Evolutionary conservation across 2,113 vertebrate species (phyloP).

Genomic region (Pygoscelis antarcticus): DNA sequence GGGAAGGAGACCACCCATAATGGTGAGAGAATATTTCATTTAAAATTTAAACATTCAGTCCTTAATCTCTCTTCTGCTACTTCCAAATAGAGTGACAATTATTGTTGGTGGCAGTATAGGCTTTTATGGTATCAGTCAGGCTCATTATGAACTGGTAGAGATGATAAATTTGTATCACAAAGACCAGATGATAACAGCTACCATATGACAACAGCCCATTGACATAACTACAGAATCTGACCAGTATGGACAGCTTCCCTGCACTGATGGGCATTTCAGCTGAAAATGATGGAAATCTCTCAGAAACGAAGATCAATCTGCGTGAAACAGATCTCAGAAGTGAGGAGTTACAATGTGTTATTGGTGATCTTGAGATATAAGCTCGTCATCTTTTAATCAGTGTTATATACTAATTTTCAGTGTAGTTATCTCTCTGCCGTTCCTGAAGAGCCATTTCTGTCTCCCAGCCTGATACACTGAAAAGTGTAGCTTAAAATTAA

Average conservation of each 20-base stretch:
- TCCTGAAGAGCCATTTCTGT: background rate
- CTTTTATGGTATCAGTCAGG: background rate
- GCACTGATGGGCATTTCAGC: background rate
- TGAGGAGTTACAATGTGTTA: background rate
- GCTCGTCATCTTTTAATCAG: background rate
- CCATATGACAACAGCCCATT: background rate
- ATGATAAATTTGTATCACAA: constrained; percentile 23
- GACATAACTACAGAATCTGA: background rate
- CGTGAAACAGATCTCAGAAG: background rate
- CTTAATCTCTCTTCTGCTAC: constrained; percentile 11
- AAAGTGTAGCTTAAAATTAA: background rate
- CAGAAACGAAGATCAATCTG: background rate
- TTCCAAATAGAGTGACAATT: constrained; percentile 16
- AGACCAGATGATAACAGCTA: constrained; percentile 8
- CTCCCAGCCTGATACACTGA: background rate
- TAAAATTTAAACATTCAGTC: constrained; percentile 29
- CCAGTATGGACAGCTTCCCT: background rate
- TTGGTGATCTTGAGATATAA: background rate
- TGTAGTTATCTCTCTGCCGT: background rate
- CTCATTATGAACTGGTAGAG: background rate
- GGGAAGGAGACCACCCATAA: constrained; percentile 53
- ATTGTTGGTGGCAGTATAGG: background rate
- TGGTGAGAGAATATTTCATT: constrained; percentile 19
- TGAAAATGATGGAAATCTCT: background rate
- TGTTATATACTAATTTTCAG: background rate